phyloP scores from a whole-genome alignment of 1,140 invertebrate species.

The Pteromalus puparum region DNA sequence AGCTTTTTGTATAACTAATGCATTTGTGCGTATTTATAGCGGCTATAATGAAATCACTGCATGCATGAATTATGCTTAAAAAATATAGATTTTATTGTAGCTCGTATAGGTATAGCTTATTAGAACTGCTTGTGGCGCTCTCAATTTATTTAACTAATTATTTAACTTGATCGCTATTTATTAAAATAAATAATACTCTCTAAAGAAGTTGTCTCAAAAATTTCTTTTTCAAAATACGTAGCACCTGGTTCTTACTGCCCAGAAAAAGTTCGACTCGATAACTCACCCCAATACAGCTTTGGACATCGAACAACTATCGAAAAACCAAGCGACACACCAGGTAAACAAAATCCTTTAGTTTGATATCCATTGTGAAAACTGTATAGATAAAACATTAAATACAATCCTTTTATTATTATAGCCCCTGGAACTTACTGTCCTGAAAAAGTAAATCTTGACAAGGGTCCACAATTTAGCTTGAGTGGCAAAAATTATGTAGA shows the following conservation, averaged over 20 bases:
- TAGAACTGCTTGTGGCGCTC: no score
- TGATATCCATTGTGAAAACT: no score
- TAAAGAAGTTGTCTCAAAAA: background rate
- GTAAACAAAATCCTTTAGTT: slow-evolving; percentile 29
- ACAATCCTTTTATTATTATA: slow-evolving; percentile 19
- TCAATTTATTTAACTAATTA: no score
- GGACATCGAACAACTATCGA: slow-evolving; percentile 47
- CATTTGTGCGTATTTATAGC: no score
- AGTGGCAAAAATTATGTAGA: slow-evolving; percentile 54
- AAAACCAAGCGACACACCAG: slow-evolving; percentile 74
- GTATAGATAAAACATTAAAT: background rate
- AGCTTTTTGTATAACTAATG: no score
- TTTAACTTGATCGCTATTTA: no score
- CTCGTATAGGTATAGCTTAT: no score
- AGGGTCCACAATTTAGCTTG: slow-evolving; percentile 59
- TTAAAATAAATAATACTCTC: no score
- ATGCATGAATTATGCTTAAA: no score
- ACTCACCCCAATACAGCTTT: slow-evolving; percentile 58
- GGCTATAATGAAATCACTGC: no score
- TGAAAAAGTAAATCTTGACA: slow-evolving; percentile 57
- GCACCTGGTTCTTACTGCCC: slow-evolving; percentile 75
- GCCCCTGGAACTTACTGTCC: slow-evolving; percentile 60
- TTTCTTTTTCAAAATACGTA: slow-evolving; percentile 35
- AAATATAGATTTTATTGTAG: no score
- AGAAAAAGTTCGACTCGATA: slow-evolving; percentile 80